Evolutionary conservation across 2,797 vertebrate species (phyloP), one percentile per base, ranked within the genome.

Genomic region (Gymnodraco acuticeps): DNA sequence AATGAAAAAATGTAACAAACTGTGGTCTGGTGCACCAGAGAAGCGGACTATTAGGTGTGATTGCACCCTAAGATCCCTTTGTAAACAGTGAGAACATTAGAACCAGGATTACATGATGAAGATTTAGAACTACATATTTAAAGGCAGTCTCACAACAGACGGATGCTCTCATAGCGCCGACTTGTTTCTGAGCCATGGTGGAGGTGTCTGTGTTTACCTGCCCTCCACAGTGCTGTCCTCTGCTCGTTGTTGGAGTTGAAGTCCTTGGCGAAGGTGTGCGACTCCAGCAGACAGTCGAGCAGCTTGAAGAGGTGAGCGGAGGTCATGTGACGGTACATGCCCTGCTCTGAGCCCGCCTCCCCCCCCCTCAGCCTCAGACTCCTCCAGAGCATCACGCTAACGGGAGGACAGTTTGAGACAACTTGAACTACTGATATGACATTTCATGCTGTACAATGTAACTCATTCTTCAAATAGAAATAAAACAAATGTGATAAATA

Each of bases 161-260:
- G 4, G n/a, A 63, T 12, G 3, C 8, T 45, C 51, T 19, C 23
- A 42, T 16, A 38, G 50, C 33, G 33, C 8, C 0, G 33, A 38
- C 33, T 38, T 38, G 33, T 38, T 38, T 38, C 15, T 16, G 17
- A 43, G 19, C 12, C 2, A 52, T 20, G 14, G 15, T 4, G 2
- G 10, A 4, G 11, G 15, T 15, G 19, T 47, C 48, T 23, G 1
- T 5, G 17, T 27, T 62, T 62, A 98, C 98, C 98, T 93, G 98
- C 98, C 89, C 97, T 95, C 98, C 98, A 99, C 13, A 99, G 95
- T 0, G 97, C 96, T 0, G 98, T 99, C 75, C 98, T 92, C 84
- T 99, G 98, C 80, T 99, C 98, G 0, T 98, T 99, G 92, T 99
- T 98, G 80, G 97, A 99, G 92, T 99, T 99, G 88, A 99, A 99